These are phyloP conservation scores for Latrodectus geometricus DNA, from an alignment of 1,140 invertebrate species.

Conservation along the genomic window DNA sequence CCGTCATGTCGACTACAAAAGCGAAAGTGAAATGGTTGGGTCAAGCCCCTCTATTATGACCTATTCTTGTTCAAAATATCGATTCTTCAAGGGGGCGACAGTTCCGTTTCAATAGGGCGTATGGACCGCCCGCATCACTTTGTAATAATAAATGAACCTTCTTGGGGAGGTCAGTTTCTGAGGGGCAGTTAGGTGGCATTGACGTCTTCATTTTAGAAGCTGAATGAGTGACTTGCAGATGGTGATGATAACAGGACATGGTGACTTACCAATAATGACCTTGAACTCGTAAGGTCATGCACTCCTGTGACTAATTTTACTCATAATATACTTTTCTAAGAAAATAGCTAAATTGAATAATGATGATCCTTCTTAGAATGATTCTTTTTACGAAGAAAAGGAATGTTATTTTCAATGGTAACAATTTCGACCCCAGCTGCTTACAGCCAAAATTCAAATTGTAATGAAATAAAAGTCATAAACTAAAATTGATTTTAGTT, in stretches of 20 bases:
- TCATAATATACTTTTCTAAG: no score
- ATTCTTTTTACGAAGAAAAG: no score
- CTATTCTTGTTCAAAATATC: not conserved
- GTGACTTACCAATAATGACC: not conserved
- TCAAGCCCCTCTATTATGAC: conserved; percentile 1
- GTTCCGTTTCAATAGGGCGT: not conserved
- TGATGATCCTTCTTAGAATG: no score
- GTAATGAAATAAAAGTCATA: no score
- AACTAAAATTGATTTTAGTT: no score
- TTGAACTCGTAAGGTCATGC: not conserved
- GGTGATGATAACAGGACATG: not conserved
- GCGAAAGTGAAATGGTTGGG: conserved; percentile 13
- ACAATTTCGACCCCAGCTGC: no score
- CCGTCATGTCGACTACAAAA: not conserved
- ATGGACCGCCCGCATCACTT: not conserved
- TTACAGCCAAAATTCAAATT: no score
- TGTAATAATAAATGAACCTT: conserved; percentile 3
- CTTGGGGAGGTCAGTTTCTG: conserved; percentile 1
- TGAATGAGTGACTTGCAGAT: not conserved
- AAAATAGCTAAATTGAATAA: no score
- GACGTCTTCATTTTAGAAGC: conserved; percentile 7
- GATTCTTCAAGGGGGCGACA: conserved; percentile 18
- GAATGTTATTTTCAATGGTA: no score
- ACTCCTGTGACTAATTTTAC: no score
- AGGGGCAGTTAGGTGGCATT: not conserved